Conservation (phyloP, 2,888 invertebrate genomes). For the Noctua fimbriata region DNA sequence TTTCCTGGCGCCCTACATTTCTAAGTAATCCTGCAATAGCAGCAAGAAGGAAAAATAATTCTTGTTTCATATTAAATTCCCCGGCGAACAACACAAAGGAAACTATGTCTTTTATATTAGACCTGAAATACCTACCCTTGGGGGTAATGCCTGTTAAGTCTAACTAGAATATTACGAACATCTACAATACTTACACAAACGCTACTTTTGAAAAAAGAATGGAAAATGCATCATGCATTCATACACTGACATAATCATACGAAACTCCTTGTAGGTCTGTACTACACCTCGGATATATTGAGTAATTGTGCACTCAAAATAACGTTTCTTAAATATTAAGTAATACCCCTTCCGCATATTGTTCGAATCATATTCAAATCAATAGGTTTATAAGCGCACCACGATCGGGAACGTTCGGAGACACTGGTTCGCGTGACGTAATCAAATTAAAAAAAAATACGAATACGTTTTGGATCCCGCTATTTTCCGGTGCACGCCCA, state of each 20-base stretch:
- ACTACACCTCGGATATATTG: background rate
- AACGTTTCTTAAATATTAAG: constrained; percentile 39
- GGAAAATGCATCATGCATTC: constrained; percentile 6
- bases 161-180: background rate
- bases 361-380: constrained; percentile 68
- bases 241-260: background rate
- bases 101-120: constrained; percentile 7
- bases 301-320: constrained; percentile 21
- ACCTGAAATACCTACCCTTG: background rate
- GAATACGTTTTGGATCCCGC: constrained; percentile 66
- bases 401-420: constrained; percentile 73
- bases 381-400: constrained; percentile 72
- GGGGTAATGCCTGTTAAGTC: background rate
- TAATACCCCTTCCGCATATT: constrained; percentile 61
- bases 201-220: background rate
- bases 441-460: constrained; percentile 61
- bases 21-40: constrained; percentile 40
- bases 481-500: constrained; percentile 81
- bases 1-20: constrained; percentile 55
- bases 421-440: constrained; percentile 65
- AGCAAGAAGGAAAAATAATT: constrained; percentile 44
- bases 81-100: constrained; percentile 11
- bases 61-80: constrained; percentile 44
- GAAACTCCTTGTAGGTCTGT: constrained; percentile 5
- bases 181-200: background rate